Evolutionary conservation across 2,113 vertebrate genomes (phyloP).

Genomic region (Stigmatopora nigra): DNA sequence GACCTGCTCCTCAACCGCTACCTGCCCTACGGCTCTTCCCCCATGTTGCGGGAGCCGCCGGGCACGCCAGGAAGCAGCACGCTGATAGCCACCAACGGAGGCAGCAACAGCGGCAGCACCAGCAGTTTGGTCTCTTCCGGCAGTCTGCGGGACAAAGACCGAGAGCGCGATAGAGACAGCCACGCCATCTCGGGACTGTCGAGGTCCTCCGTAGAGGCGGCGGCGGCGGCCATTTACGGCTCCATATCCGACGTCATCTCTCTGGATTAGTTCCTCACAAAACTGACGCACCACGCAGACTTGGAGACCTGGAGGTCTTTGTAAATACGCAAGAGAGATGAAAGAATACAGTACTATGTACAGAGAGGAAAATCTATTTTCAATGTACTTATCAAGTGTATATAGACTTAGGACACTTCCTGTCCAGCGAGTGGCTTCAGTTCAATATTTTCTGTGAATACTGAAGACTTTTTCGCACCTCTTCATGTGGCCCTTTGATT

Average conservation of each 20-base stretch:
- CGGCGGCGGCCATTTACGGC: constrained; percentile 84
- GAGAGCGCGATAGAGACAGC: constrained; percentile 68
- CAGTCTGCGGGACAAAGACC: constrained; percentile 86
- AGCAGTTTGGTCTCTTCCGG: constrained; percentile 92
- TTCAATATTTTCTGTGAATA: constrained; percentile 85
- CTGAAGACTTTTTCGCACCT: constrained; percentile 85
- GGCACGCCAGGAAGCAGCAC: constrained; percentile 77
- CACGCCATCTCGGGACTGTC: constrained; percentile 75
- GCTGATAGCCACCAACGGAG: constrained; percentile 77
- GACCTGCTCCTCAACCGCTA: constrained; percentile 89
- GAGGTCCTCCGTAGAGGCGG: constrained; percentile 76
- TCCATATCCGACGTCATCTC: constrained; percentile 97
- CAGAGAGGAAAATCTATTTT: constrained; percentile 99
- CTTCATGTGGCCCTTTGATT: constrained; percentile 74
- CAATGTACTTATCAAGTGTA: constrained; percentile 99
- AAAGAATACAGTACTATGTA: constrained; percentile 82
- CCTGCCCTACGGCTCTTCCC: constrained; percentile 88
- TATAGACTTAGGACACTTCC: constrained; percentile 94
- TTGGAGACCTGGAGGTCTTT: constrained; percentile 41
- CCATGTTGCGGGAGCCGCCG: constrained; percentile 89
- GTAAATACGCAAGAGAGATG: constrained; percentile 68
- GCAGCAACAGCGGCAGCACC: constrained; percentile 88
- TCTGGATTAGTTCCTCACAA: constrained; percentile 78
- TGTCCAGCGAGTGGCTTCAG: constrained; percentile 85
- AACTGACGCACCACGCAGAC: constrained; percentile 56